phyloP scores from a whole-genome alignment of 2,888 invertebrate genomes.

The Syrista parreyssii region DNA sequence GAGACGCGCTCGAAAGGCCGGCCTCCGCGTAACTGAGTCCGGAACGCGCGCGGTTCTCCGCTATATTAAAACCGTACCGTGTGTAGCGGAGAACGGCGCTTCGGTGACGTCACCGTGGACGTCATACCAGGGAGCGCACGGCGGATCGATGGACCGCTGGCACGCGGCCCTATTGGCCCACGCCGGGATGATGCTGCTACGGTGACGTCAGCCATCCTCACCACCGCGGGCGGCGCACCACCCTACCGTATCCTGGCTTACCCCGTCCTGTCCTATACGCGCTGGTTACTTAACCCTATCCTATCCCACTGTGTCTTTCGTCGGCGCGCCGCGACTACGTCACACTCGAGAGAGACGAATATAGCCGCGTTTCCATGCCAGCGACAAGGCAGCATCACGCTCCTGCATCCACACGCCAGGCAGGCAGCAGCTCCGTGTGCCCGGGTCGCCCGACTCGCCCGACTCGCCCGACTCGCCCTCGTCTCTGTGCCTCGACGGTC shows the following conservation, averaged over 20 bases:
- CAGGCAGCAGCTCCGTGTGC: too few relatives aligned
- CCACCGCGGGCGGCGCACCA: conserved; percentile 23
- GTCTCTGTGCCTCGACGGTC: neutral
- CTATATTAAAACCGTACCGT: conserved; percentile 65
- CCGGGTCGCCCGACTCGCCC: neutral
- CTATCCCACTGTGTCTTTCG: too few relatives aligned
- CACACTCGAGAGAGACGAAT: conserved; percentile 12
- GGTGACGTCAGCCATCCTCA: conserved; percentile 39
- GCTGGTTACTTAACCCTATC: too few relatives aligned
- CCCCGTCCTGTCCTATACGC: too few relatives aligned
- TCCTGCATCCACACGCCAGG: too few relatives aligned
- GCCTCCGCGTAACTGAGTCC: conserved; percentile 64
- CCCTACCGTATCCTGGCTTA: too few relatives aligned
- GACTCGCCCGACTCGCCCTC: neutral
- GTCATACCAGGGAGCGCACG: conserved; percentile 50
- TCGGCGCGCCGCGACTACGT: conserved; percentile 5
- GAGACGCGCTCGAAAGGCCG: conserved; percentile 56
- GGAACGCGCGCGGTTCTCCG: conserved; percentile 59
- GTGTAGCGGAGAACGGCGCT: conserved; percentile 62
- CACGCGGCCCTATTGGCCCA: conserved; percentile 48
- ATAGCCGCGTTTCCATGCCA: neutral
- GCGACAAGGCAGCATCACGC: too few relatives aligned
- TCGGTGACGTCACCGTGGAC: conserved; percentile 54
- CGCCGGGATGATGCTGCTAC: conserved; percentile 43
- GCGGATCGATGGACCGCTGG: conserved; percentile 51